Conservation (phyloP, 2,113 vertebrate species). For the Scartelaos histophorus region DNA sequence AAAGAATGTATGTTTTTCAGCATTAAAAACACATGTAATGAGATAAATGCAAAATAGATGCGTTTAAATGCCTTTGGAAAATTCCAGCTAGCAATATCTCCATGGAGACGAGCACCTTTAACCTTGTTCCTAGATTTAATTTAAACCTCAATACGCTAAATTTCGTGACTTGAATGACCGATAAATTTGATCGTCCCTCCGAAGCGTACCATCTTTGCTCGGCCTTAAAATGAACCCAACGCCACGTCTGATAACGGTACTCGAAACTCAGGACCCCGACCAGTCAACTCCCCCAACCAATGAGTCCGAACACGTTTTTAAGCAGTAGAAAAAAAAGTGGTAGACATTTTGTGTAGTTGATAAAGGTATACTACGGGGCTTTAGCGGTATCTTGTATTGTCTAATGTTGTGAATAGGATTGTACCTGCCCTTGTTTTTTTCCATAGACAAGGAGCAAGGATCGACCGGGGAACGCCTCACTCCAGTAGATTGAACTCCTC, state of each 20-base stretch:
- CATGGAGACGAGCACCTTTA: too few relatives aligned
- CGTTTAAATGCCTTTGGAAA: too few relatives aligned
- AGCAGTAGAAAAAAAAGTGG: conserved; percentile 41
- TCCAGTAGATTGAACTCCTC: conserved; percentile 33
- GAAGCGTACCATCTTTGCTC: too few relatives aligned
- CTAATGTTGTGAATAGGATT: conserved; percentile 66
- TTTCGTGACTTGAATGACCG: too few relatives aligned
- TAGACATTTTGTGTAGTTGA: conserved; percentile 58
- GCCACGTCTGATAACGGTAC: neutral
- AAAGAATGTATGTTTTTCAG: too few relatives aligned
- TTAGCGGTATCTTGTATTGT: conserved; percentile 56
- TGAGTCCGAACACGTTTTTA: conserved; percentile 27
- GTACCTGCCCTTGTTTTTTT: conserved; percentile 48
- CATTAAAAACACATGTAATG: too few relatives aligned
- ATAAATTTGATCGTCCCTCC: too few relatives aligned
- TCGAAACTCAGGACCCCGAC: neutral
- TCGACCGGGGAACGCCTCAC: conserved; percentile 46
- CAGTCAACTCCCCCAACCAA: neutral
- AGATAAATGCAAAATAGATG: too few relatives aligned
- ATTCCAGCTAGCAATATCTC: too few relatives aligned
- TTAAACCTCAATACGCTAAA: too few relatives aligned
- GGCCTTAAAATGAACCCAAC: neutral
- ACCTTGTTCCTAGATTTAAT: too few relatives aligned
- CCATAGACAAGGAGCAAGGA: conserved; percentile 41
- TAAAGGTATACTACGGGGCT: conserved; percentile 8